Evolutionary conservation across 1,140 invertebrate genomes (phyloP).

Genomic region (Bombus superbus): DNA sequence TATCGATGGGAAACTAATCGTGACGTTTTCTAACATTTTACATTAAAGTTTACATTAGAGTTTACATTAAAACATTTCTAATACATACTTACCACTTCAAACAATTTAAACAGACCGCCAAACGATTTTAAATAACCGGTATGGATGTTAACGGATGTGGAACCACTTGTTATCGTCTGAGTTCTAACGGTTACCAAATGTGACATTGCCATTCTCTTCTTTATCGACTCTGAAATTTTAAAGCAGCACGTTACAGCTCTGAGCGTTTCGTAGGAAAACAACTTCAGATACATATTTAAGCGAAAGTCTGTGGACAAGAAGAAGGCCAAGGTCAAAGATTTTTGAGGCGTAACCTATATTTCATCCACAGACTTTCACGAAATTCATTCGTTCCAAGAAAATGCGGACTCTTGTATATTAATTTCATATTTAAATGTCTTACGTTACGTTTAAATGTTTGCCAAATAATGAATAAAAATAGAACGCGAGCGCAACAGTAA

Average conservation of each 20-base stretch:
- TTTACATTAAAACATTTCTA: neutral
- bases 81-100: slow-evolving; percentile 85
- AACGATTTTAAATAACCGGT: slow-evolving; percentile 89
- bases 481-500: neutral
- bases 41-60: too few species aligned
- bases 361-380: neutral
- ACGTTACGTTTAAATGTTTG: neutral
- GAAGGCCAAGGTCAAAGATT: slow-evolving; percentile 67
- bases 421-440: neutral
- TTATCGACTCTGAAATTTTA: slow-evolving; percentile 47
- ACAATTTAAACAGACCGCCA: slow-evolving; percentile 88
- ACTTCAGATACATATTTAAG: neutral
- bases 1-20: too few species aligned
- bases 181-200: slow-evolving; percentile 92
- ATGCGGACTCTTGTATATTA: neutral
- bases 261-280: neutral
- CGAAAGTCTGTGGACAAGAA: slow-evolving; percentile 5
- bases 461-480: neutral
- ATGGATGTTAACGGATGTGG: slow-evolving; percentile 89
- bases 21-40: too few species aligned
- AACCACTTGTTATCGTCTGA: slow-evolving; percentile 89
- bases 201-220: slow-evolving; percentile 84
- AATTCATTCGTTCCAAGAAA: neutral
- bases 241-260: neutral
- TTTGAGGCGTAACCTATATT: slow-evolving; percentile 64